Evolutionary conservation across 2,797 vertebrate genomes (phyloP), one percentile per base, ranked within the genome.

Genomic region (Halcyon leucocephala): DNA sequence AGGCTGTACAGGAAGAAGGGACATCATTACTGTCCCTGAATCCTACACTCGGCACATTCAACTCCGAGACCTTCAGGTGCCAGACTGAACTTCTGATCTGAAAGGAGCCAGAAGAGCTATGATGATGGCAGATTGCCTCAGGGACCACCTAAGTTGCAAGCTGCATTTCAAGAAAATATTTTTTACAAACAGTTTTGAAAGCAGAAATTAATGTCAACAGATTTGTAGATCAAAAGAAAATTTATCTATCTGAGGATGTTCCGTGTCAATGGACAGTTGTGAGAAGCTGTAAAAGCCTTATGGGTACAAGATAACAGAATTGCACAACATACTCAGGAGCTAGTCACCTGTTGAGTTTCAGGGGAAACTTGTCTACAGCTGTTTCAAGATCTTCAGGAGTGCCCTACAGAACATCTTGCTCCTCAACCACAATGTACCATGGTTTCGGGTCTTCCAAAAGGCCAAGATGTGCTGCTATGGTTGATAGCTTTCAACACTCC

Each of bases 1-100:
- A 37, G 42, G 54, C 41, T 62, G 49, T 26, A 29, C 4, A 41
- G 20, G 41, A 69, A 31, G 28, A 69, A 86, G 46, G 19, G 67
- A 39, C 61, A 41, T 5, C 0, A 0, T 20, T 7, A 15, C 37
- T 18, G 28, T 3, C 49, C 39, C 62, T 4, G 2, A 67, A 15
- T 16, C 48, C 33, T 52, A 58, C 57, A 58, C 48, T 37, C 16
- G 49, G 41, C 12, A 20, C 11, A 2, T 44, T 44, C 52, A 71
- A 2, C 29, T 18, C 44, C 15, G 49, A 72, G 60, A 61, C 37
- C 29, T 16, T 14, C 2, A 3, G 22, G n/a, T 83, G 26, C 54
- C 82, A 86, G n/a, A 39, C 33, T 20, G 49, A 90, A 20, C 46
- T 39, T 66, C 29, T 48, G 57, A 41, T 37, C 41, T 67, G 35